Evolutionary conservation across 2,888 invertebrate genomes (phyloP).

Genomic region (Melieria picta): DNA sequence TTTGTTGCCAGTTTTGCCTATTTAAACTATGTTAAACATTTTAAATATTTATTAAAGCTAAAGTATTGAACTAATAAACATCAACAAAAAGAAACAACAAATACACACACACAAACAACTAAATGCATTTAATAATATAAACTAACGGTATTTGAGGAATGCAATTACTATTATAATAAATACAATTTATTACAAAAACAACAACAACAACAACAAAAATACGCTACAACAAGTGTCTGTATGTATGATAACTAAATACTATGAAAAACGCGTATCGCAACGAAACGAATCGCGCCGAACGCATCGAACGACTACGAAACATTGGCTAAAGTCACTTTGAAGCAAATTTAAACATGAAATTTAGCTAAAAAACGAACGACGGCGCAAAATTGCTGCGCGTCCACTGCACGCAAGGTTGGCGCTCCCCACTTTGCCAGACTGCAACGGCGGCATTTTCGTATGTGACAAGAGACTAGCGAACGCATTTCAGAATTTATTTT

Average conservation of each 20-base stretch:
- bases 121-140: constrained; percentile 16
- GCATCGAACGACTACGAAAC: constrained; percentile 1
- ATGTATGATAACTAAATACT: background rate
- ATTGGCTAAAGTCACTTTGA: constrained; percentile 38
- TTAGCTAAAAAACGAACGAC: constrained; percentile 21
- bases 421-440: background rate
- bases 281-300: background rate
- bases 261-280: background rate
- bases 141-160: constrained; percentile 17
- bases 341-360: constrained; percentile 35
- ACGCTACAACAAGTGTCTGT: constrained; percentile 24
- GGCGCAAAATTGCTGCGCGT: no score
- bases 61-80: background rate
- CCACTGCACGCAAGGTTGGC: no score
- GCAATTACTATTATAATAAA: constrained; percentile 48
- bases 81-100: constrained; percentile 13
- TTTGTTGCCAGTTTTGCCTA: constrained; percentile 66
- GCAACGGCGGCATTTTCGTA: background rate
- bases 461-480: background rate
- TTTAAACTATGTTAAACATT: constrained; percentile 65
- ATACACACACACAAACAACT: constrained; percentile 10
- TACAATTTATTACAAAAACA: constrained; percentile 48
- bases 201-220: constrained; percentile 16
- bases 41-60: constrained; percentile 45
- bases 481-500: background rate